Conservation (phyloP, 1,140 invertebrate species). For the Heliconius eleuchia region DNA sequence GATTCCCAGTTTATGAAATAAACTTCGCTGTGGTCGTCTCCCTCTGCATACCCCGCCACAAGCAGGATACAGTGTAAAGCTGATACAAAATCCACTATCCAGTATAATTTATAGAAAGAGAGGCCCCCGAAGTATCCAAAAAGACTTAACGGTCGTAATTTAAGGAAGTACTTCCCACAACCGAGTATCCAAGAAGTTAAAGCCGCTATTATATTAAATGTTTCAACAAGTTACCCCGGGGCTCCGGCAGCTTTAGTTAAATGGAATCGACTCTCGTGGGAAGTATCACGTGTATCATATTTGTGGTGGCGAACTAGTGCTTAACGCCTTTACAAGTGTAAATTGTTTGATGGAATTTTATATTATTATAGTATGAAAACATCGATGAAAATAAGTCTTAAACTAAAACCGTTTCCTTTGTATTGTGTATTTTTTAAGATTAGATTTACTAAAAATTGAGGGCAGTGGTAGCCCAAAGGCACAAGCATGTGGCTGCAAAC, state of each 20-base stretch:
- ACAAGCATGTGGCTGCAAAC: too few species aligned
- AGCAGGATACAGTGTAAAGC: too few species aligned
- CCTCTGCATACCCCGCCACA: too few species aligned
- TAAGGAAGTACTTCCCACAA: slow-evolving; percentile 18
- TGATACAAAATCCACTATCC: background rate
- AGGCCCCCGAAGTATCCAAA: background rate
- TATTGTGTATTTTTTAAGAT: background rate
- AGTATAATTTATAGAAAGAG: background rate
- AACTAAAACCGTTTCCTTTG: background rate
- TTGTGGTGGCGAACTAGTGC: slow-evolving; percentile 18
- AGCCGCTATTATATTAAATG: slow-evolving; percentile 32
- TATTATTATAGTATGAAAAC: background rate
- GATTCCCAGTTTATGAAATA: too few species aligned
- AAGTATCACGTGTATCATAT: slow-evolving; percentile 23
- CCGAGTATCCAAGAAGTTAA: slow-evolving; percentile 23
- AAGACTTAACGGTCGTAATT: slow-evolving; percentile 14
- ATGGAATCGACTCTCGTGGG: slow-evolving; percentile 30
- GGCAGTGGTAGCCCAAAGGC: too few species aligned
- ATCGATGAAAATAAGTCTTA: background rate
- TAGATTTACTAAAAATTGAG: too few species aligned
- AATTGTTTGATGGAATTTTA: slow-evolving; percentile 8
- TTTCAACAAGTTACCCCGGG: slow-evolving; percentile 29
- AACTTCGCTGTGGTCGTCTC: too few species aligned
- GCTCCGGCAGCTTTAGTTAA: slow-evolving; percentile 33
- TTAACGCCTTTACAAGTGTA: slow-evolving; percentile 7